Evolutionary conservation across 2,113 vertebrate species (phyloP).

Genomic region (Crotalus horridus): DNA sequence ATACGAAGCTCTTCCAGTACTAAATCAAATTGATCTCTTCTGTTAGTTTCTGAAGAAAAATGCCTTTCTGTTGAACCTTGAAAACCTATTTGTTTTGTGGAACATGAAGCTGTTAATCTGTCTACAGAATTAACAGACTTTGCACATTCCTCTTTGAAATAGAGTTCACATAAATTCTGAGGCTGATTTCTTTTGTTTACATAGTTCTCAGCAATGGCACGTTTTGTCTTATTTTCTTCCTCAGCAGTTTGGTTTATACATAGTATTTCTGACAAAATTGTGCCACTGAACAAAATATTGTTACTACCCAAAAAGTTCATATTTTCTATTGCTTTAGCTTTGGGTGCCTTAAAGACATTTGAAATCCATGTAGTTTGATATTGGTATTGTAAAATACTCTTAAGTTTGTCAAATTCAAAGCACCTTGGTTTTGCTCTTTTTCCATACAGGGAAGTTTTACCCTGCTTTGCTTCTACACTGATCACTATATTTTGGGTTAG

Average conservation of each 20-base stretch:
- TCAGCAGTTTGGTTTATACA: constrained; percentile 36
- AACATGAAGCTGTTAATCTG: constrained; percentile 54
- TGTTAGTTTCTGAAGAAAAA: constrained; percentile 61
- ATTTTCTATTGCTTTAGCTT: background rate
- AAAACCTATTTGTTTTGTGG: constrained; percentile 59
- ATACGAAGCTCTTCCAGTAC: constrained; percentile 79
- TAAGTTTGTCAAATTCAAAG: constrained; percentile 26
- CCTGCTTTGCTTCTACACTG: background rate
- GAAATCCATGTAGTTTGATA: background rate
- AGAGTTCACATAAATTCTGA: constrained; percentile 58
- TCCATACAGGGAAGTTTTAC: constrained; percentile 15
- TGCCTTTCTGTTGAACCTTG: constrained; percentile 52
- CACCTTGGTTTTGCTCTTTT: constrained; percentile 8
- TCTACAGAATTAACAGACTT: constrained; percentile 47
- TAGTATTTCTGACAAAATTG: constrained; percentile 24
- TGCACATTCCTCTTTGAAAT: constrained; percentile 60
- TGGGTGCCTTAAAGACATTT: background rate
- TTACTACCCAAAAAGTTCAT: background rate
- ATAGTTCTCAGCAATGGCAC: constrained; percentile 42
- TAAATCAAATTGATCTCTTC: constrained; percentile 70
- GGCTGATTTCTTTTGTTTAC: constrained; percentile 53
- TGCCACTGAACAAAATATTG: background rate
- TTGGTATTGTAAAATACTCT: background rate
- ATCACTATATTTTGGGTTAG: background rate
- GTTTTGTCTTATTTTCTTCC: constrained; percentile 43